Percentiles rank a stretch among this genome's conserved stretches.
Evolutionary conservation across 2,888 invertebrate genomes (phyloP).

Genomic region (Euplexia lucipara): DNA sequence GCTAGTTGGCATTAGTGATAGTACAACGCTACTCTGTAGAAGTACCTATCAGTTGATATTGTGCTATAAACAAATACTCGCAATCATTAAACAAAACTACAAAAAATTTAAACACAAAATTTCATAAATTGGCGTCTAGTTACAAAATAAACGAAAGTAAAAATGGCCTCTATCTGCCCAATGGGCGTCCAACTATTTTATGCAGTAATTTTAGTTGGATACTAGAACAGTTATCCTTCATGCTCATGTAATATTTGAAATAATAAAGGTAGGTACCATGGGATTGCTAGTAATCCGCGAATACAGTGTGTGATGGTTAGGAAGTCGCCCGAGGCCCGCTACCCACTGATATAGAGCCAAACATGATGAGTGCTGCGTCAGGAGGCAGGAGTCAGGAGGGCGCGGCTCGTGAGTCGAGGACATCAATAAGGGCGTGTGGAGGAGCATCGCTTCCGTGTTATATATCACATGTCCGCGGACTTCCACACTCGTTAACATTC

Average conservation of each 20-base stretch:
- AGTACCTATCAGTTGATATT: too few relatives aligned
- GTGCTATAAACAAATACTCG: too few relatives aligned
- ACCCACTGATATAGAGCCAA: background rate
- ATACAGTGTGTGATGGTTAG: constrained; percentile 1
- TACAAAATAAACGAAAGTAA: too few relatives aligned
- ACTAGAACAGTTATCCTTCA: background rate
- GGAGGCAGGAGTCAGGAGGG: constrained; percentile 5
- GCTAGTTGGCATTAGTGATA: too few relatives aligned
- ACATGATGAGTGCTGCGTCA: background rate
- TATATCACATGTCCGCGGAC: background rate
- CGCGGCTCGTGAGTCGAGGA: constrained; percentile 2
- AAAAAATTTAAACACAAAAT: too few relatives aligned
- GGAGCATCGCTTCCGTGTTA: background rate
- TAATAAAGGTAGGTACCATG: background rate
- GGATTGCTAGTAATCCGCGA: constrained; percentile 5
- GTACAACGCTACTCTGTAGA: too few relatives aligned
- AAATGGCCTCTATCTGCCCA: too few relatives aligned
- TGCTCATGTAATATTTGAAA: too few relatives aligned
- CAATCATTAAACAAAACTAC: too few relatives aligned
- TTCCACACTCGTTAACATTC: background rate
- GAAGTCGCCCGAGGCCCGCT: background rate
- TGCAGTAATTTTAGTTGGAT: background rate
- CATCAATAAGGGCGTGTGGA: constrained; percentile 11
- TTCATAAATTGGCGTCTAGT: too few relatives aligned
- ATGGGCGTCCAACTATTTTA: too few relatives aligned